These are phyloP conservation scores for Ennomos erosarius DNA, from an alignment of 2,888 invertebrate species.

Conservation along the genomic window DNA sequence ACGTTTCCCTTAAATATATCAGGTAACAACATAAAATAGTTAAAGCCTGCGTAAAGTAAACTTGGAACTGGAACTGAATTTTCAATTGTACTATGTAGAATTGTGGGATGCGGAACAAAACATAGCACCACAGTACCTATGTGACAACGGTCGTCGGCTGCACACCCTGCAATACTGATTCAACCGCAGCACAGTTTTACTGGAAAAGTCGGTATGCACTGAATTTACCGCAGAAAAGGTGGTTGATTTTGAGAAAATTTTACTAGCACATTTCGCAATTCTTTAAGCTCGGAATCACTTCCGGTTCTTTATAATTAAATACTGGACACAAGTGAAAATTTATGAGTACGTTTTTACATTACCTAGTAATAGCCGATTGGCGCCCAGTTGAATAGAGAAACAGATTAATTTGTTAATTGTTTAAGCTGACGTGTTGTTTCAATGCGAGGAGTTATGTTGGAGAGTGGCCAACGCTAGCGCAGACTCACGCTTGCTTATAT, in stretches of 20 bases:
- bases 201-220: conserved; percentile 42
- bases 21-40: conserved; percentile 20
- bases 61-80: conserved; percentile 43
- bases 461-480: conserved; percentile 62
- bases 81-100: conserved; percentile 43
- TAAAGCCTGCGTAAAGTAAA: conserved; percentile 18
- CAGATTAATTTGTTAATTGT: conserved; percentile 58
- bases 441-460: conserved; percentile 62
- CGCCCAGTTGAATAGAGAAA: conserved; percentile 35
- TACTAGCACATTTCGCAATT: conserved; percentile 1
- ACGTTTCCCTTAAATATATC: conserved; percentile 10
- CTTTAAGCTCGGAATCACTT: background rate
- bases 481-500: conserved; percentile 59
- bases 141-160: conserved; percentile 36
- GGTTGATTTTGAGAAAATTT: conserved; percentile 17
- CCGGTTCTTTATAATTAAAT: background rate
- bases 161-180: conserved; percentile 38
- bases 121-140: conserved; percentile 41
- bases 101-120: conserved; percentile 34
- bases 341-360: conserved; percentile 7
- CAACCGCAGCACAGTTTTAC: conserved; percentile 38
- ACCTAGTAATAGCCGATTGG: conserved; percentile 9
- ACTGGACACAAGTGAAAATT: conserved; percentile 4
- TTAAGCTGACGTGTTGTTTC: conserved; percentile 51
- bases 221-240: conserved; percentile 11